These are phyloP conservation scores for Drosophila infuscata DNA, from an alignment of 2,888 invertebrate species.

Conservation along the genomic window DNA sequence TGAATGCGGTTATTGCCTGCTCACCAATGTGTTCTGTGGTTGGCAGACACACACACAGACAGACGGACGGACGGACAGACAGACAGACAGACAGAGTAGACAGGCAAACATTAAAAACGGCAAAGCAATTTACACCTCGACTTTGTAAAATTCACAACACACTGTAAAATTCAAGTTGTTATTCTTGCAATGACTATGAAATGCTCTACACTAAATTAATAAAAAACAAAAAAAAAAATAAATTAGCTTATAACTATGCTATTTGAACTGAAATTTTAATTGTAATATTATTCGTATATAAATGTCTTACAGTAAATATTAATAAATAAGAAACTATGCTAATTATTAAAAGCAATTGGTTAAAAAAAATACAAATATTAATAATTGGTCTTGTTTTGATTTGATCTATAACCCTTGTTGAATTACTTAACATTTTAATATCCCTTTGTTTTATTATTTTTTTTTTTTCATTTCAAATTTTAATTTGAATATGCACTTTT, in stretches of 20 bases:
- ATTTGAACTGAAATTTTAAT: neutral
- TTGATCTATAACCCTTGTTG: too few relatives aligned
- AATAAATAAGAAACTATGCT: neutral
- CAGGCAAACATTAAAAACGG: slow-evolving; percentile 34
- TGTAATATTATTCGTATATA: neutral
- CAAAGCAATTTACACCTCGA: slow-evolving; percentile 74
- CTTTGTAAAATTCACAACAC: slow-evolving; percentile 59
- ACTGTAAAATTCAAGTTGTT: slow-evolving; percentile 21
- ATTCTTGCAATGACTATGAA: slow-evolving; percentile 16
- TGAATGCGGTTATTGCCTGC: slow-evolving; percentile 31
- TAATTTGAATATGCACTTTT: too few relatives aligned
- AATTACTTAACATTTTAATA: too few relatives aligned
- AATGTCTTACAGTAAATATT: neutral
- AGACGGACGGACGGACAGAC: neutral
- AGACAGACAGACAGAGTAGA: slow-evolving; percentile 5
- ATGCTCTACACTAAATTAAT: slow-evolving; percentile 33
- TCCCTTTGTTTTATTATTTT: too few relatives aligned
- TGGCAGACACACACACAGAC: slow-evolving; percentile 25
- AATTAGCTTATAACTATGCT: neutral
- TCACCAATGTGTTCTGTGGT: slow-evolving; percentile 14
- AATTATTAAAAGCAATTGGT: too few relatives aligned
- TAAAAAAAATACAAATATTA: too few relatives aligned
- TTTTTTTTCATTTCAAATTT: too few relatives aligned
- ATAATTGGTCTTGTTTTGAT: too few relatives aligned
- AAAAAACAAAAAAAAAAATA: neutral